Evolutionary conservation across 2,888 invertebrate genomes (phyloP).

Genomic region (Entomobrya multifasciata): DNA sequence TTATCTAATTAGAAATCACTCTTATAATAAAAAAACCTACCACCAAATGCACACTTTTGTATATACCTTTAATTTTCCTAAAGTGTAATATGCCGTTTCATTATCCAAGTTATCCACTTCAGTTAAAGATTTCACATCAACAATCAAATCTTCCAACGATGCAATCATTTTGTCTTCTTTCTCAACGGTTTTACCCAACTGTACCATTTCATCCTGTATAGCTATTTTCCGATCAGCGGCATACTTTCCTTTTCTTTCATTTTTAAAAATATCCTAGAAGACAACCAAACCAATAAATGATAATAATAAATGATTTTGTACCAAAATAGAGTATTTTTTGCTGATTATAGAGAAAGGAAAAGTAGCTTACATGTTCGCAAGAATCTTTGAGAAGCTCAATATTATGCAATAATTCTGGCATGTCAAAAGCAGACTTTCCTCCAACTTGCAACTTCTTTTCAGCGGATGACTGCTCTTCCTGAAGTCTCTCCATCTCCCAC

Average conservation of each 20-base stretch:
- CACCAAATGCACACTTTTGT: too few species aligned
- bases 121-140: slow-evolving; percentile 83
- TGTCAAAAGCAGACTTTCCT: slow-evolving; percentile 82
- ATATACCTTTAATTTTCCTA: slow-evolving; percentile 84
- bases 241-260: slow-evolving; percentile 89
- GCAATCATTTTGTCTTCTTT: slow-evolving; percentile 88
- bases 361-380: slow-evolving; percentile 91
- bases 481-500: slow-evolving; percentile 83
- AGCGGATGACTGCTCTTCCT: slow-evolving; percentile 81
- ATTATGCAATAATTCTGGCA: slow-evolving; percentile 96
- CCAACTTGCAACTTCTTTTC: slow-evolving; percentile 64
- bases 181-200: slow-evolving; percentile 85
- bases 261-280: slow-evolving; percentile 91
- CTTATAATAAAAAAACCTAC: slow-evolving; percentile 26
- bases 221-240: slow-evolving; percentile 90
- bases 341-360: too few species aligned
- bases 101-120: slow-evolving; percentile 83
- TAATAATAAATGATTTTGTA: too few species aligned
- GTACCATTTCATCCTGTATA: slow-evolving; percentile 89
- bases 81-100: slow-evolving; percentile 84
- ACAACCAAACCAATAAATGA: too few species aligned
- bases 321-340: too few species aligned
- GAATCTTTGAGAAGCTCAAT: slow-evolving; percentile 91
- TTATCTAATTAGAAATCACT: slow-evolving; percentile 11
- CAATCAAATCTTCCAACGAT: slow-evolving; percentile 88